Evolutionary conservation across 2,797 vertebrate genomes (phyloP).

Genomic region (Hybognathus amarus): DNA sequence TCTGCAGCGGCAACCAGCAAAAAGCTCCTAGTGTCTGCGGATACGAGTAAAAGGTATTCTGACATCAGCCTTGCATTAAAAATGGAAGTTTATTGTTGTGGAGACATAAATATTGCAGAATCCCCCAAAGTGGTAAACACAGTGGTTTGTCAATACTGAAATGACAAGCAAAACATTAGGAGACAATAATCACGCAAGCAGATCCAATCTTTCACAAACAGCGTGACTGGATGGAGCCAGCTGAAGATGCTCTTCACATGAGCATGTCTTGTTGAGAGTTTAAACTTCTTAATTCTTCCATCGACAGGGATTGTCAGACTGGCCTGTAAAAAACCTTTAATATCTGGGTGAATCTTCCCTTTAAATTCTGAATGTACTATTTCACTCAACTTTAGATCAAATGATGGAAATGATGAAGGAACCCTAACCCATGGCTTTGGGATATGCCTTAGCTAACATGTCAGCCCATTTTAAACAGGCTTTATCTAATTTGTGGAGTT

Average conservation of each 20-base stretch:
- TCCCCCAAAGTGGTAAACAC: slow-evolving; percentile 29
- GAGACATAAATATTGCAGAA: slow-evolving; percentile 15
- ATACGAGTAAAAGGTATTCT: slow-evolving; percentile 1
- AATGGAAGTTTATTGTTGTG: slow-evolving; percentile 14
- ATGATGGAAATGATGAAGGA: neutral
- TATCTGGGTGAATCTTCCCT: neutral
- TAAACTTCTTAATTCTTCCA: neutral
- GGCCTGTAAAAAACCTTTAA: slow-evolving; percentile 9
- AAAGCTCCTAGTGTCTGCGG: neutral
- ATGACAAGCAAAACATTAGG: slow-evolving; percentile 19
- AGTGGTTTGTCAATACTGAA: slow-evolving; percentile 27
- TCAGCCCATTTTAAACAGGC: neutral
- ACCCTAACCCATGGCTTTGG: neutral
- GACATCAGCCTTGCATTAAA: slow-evolving; percentile 16
- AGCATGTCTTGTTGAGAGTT: neutral
- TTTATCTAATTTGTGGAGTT: neutral
- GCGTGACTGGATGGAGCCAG: neutral
- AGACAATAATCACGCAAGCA: slow-evolving; percentile 7
- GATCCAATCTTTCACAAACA: slow-evolving; percentile 11
- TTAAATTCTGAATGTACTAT: neutral
- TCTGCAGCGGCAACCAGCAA: neutral
- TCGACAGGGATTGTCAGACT: neutral
- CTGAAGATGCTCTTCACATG: neutral
- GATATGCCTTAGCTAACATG: neutral
- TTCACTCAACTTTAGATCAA: neutral